These are phyloP conservation scores for Xenopus tropicalis DNA, from an alignment of 2,113 vertebrate species.

Conservation along the genomic window DNA sequence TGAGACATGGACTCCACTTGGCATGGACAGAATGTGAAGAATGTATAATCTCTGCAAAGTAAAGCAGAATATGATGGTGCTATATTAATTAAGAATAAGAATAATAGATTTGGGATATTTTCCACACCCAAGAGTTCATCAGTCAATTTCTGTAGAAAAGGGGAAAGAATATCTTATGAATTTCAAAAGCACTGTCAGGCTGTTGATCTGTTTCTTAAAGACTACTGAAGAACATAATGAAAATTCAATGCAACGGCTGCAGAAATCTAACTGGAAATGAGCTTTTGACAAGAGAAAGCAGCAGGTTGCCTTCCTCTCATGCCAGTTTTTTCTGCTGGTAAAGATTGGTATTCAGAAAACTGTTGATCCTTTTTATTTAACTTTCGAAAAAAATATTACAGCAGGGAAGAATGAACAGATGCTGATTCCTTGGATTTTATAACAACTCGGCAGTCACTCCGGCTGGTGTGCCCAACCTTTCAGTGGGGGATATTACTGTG, in stretches of 20 bases:
- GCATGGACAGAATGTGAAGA: too few species aligned
- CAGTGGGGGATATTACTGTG: constrained; percentile 22
- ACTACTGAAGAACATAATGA: constrained; percentile 31
- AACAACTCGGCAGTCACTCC: constrained; percentile 33
- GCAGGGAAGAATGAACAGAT: constrained; percentile 41
- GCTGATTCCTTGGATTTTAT: constrained; percentile 38
- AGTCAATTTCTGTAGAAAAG: not conserved
- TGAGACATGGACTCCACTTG: too few species aligned
- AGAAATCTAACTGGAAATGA: constrained; percentile 33
- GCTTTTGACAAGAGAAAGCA: constrained; percentile 37
- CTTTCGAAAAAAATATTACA: constrained; percentile 39
- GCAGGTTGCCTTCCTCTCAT: constrained; percentile 30
- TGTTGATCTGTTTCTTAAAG: not conserved
- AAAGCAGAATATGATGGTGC: too few species aligned
- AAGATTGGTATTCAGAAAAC: constrained; percentile 31
- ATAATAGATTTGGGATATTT: constrained; percentile 14
- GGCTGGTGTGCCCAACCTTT: constrained; percentile 25
- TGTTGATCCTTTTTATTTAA: constrained; percentile 25
- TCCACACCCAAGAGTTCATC: not conserved
- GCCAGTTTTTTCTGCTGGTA: constrained; percentile 30
- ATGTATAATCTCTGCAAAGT: too few species aligned
- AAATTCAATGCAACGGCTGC: constrained; percentile 24
- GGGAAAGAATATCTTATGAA: not conserved
- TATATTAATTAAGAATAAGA: too few species aligned
- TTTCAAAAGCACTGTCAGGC: constrained; percentile 4